These are phyloP conservation scores for Melanerpes aurifrons DNA, from an alignment of 2,113 vertebrate genomes.

Conservation along the genomic window DNA sequence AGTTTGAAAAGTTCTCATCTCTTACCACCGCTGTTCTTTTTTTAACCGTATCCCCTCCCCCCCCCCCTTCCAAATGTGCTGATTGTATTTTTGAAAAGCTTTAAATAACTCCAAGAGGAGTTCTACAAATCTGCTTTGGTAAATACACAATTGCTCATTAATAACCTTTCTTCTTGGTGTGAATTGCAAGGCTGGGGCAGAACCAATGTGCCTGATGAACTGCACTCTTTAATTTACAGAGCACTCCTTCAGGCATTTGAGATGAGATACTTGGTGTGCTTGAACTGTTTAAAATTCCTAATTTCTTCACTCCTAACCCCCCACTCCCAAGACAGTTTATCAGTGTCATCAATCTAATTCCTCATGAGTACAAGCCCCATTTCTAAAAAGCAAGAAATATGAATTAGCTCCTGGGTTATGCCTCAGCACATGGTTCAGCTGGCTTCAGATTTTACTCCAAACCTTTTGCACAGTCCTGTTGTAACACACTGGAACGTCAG, in stretches of 20 bases:
- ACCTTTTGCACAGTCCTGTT: background rate
- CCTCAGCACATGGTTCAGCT: background rate
- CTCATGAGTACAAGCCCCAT: background rate
- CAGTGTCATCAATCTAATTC: background rate
- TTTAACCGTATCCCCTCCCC: too few species aligned
- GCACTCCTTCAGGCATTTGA: conserved; percentile 27
- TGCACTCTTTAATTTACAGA: background rate
- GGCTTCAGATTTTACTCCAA: background rate
- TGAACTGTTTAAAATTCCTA: background rate
- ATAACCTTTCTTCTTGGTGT: background rate
- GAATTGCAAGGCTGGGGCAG: background rate
- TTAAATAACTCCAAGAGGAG: background rate
- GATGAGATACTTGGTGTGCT: conserved; percentile 16
- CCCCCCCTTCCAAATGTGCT: background rate
- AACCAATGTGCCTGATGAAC: background rate
- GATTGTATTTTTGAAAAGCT: background rate
- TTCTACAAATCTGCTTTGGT: background rate
- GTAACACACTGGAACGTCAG: background rate
- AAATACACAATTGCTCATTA: background rate
- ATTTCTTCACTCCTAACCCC: background rate
- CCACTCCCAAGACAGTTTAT: background rate
- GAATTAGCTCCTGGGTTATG: background rate
- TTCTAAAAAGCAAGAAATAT: background rate
- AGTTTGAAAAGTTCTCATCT: background rate
- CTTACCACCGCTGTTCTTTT: background rate